These are phyloP conservation scores for Petromus typicus DNA, from an alignment of 2,113 vertebrate genomes.

Conservation along the genomic window DNA sequence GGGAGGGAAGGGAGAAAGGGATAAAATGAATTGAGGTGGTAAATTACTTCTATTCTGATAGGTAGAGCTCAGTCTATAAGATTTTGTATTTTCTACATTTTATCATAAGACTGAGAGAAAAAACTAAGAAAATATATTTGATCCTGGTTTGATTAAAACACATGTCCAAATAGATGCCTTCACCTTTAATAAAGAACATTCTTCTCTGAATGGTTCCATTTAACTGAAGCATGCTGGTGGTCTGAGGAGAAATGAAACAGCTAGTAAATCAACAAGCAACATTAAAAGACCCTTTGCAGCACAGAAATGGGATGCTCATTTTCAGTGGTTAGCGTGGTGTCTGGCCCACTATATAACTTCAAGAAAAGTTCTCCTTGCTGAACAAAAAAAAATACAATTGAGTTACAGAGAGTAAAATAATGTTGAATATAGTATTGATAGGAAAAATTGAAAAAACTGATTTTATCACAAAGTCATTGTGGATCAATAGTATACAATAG, in stretches of 20 bases:
- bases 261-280: background rate
- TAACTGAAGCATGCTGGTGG: constrained; percentile 3
- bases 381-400: constrained; percentile 41
- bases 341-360: background rate
- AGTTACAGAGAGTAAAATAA: constrained; percentile 48
- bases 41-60: background rate
- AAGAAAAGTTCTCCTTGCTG: background rate
- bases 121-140: background rate
- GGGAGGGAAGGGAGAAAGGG: background rate
- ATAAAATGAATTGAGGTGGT: background rate
- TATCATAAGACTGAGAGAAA: background rate
- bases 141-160: constrained; percentile 20
- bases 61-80: background rate
- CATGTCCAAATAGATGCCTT: background rate
- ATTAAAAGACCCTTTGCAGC: background rate
- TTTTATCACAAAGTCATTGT: constrained; percentile 64
- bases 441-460: background rate
- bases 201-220: constrained; percentile 16
- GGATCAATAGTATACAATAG: constrained; percentile 64
- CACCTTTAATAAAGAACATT: constrained; percentile 20
- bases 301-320: background rate
- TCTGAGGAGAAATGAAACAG: constrained; percentile 7
- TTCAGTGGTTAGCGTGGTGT: background rate
- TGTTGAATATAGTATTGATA: constrained; percentile 1
- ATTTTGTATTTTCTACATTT: constrained; percentile 19